Base-by-base conservation (phyloP, 1,140 invertebrate species). In the Pseudomyrmex gracilis region DNA sequence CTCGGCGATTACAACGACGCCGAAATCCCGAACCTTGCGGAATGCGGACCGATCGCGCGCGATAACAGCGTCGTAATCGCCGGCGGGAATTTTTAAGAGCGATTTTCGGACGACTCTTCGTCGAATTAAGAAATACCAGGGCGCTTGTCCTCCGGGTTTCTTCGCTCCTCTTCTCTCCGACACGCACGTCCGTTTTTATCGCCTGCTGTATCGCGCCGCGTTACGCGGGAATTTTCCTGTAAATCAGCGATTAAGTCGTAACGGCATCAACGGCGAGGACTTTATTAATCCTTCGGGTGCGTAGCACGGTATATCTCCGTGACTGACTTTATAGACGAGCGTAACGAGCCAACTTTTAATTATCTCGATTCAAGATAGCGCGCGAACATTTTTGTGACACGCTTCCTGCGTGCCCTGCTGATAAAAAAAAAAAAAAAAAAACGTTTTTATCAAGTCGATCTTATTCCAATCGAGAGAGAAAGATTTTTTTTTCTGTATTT, bases 41-140 rank as follows among this genome's bases (percentile, higher is more conserved):
- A 85, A 78, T 78, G 77, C 83, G 64, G 67, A 87, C 58, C 53
- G 86, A 88, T 88, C 83, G 86, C 83, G 61, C 87, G 49, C 70
- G 87, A 88, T 88, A 88, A 85, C 53, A 61, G 10, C 51, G n/a
- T 34, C 85, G 78, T 88, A 85, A 88, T 87, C 76, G 55, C 49
- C 60, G 53, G 20, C 58, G 86, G 24, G 83, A 85, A 85, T 88
- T 87, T 87, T 87, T 78, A 87, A 70, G 77, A 55, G 57, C 64
- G 57, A 87, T 88, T 85, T 80, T 77, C 58, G 53, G 15, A 24
- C 24, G 51, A 61, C 20, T 47, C 43, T 49, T 66, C 86, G 77
- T 76, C 77, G 87, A 85, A 88, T 88, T 82, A 88, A 88, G 68
- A 73, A 88, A 87, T 76, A 45, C 76, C 70, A 57, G 71, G 49